phyloP scores from a whole-genome alignment of 2,113 vertebrate genomes.

The Nesoenas mayeri region DNA sequence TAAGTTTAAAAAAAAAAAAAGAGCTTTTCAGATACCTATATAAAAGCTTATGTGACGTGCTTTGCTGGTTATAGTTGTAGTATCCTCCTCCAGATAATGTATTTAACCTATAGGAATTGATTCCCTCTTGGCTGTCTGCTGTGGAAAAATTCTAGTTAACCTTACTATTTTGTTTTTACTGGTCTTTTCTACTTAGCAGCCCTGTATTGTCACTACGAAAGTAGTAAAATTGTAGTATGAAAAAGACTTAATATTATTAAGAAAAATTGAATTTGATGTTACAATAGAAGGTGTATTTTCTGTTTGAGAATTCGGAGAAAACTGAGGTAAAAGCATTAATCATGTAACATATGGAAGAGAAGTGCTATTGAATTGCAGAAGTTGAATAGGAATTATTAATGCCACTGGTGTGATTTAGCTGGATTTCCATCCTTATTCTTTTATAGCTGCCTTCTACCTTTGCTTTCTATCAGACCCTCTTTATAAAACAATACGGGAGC shows the following conservation, averaged over 20 bases:
- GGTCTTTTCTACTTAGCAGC: background rate
- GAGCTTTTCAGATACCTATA: background rate
- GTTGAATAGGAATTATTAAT: background rate
- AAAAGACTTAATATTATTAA: background rate
- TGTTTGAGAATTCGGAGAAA: background rate
- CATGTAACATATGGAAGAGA: background rate
- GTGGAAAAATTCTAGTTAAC: background rate
- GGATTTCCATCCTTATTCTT: background rate
- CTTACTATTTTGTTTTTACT: background rate
- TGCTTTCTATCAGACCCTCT: background rate
- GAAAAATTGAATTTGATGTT: background rate
- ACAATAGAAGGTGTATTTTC: background rate
- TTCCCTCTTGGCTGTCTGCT: background rate
- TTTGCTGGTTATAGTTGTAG: background rate
- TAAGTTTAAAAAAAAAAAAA: background rate
- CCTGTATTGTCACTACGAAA: background rate
- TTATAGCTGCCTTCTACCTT: background rate
- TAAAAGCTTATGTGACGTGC: background rate
- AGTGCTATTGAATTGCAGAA: background rate
- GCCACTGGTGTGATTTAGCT: background rate
- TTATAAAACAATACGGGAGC: background rate
- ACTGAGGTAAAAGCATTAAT: background rate
- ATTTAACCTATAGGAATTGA: background rate
- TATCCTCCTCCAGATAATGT: background rate
- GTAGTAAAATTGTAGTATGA: background rate